Evolutionary conservation across 1,140 invertebrate genomes (phyloP).

Genomic region (Kradibia gibbosae): DNA sequence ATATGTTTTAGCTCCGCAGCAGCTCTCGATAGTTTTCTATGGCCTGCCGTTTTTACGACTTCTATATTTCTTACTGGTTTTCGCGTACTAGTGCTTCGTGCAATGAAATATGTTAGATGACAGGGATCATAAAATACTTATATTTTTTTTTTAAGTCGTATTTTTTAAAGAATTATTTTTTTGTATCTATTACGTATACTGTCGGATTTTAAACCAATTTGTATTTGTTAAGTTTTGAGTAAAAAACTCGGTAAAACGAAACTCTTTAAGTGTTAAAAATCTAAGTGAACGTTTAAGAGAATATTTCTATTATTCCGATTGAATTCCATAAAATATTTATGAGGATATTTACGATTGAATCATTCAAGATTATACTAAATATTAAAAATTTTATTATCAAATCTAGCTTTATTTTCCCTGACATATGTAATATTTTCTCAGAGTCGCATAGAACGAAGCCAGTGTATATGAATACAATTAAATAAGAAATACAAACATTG

Average conservation of each 20-base stretch:
- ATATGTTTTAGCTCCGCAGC: conserved; percentile 27
- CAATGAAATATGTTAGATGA: conserved; percentile 31
- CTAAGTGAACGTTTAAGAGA: neutral
- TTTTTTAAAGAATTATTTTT: neutral
- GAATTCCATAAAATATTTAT: neutral
- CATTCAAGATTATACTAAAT: neutral
- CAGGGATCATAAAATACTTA: conserved; percentile 20
- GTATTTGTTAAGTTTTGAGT: neutral
- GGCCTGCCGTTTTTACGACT: conserved; percentile 42
- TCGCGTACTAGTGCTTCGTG: neutral
- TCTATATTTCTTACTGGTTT: conserved; percentile 46
- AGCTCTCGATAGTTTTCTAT: neutral
- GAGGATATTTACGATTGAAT: neutral
- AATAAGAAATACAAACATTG: neutral
- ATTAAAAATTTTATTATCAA: no score
- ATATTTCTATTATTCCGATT: neutral
- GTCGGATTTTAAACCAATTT: neutral
- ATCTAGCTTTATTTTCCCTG: no score
- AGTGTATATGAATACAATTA: no score
- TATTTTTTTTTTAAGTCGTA: neutral
- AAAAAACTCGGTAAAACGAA: neutral
- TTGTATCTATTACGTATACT: neutral
- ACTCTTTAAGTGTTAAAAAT: neutral
- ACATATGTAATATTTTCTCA: no score
- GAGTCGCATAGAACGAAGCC: no score